Conservation (phyloP, 2,888 invertebrate species). For the Chrysodeixis includens region DNA sequence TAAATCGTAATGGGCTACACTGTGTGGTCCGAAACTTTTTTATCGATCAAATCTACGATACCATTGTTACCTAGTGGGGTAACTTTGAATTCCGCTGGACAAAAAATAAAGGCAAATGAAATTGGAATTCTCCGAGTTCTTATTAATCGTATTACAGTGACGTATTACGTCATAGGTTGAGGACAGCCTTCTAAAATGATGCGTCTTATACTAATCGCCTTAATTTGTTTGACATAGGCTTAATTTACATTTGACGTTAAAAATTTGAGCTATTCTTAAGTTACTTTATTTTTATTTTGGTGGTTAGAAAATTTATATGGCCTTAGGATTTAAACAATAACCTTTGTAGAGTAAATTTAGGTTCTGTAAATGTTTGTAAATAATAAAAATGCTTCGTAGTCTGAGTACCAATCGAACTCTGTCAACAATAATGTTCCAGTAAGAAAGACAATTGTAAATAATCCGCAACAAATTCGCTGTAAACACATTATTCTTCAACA, state of each 20-base stretch:
- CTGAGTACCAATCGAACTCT: not conserved
- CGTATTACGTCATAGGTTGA: conserved; percentile 66
- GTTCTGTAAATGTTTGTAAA: not conserved
- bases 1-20: conserved; percentile 19
- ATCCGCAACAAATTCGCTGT: conserved; percentile 6
- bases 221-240: conserved; percentile 57
- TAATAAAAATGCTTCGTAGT: not conserved
- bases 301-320: not conserved
- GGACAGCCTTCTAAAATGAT: conserved; percentile 57
- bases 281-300: not conserved
- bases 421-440: not conserved
- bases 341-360: not conserved
- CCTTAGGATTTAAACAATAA: too few species aligned
- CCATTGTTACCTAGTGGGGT: conserved; percentile 61
- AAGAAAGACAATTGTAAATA: conserved; percentile 9
- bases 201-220: conserved; percentile 64
- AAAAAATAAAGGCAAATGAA: conserved; percentile 61
- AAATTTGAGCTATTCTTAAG: conserved; percentile 14
- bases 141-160: conserved; percentile 81
- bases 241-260: conserved; percentile 52
- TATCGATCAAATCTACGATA: conserved; percentile 68
- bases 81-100: conserved; percentile 60
- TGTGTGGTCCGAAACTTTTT: conserved; percentile 71
- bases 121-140: conserved; percentile 67
- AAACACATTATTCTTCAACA: conserved; percentile 13